phyloP scores from a whole-genome alignment of 2,797 vertebrate species.

The Crypturellus tataupa region DNA sequence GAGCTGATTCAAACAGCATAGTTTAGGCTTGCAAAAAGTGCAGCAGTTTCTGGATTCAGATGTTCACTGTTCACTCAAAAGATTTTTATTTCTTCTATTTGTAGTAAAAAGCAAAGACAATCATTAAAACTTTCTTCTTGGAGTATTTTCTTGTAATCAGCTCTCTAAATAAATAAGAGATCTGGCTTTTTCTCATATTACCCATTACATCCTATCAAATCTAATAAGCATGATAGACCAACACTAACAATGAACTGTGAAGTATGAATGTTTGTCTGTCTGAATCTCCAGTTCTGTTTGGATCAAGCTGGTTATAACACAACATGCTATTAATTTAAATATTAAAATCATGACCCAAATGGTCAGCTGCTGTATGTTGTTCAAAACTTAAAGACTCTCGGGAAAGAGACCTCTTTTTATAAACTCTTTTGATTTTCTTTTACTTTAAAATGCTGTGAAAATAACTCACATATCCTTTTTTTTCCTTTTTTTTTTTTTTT shows the following conservation, averaged over 20 bases:
- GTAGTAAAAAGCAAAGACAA: background rate
- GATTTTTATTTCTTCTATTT: background rate
- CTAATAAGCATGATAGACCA: background rate
- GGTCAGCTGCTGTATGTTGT: background rate
- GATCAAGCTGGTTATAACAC: background rate
- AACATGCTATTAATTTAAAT: background rate
- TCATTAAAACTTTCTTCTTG: background rate
- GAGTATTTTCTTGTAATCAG: background rate
- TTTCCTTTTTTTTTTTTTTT: rapidly evolving
- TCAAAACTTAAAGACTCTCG: background rate
- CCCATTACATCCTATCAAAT: background rate
- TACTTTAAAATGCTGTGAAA: slow-evolving; percentile 11
- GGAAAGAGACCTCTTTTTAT: background rate
- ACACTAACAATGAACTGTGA: background rate
- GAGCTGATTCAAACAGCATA: background rate
- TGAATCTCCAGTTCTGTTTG: rapidly evolving
- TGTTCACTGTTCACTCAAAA: background rate
- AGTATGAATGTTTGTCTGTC: background rate
- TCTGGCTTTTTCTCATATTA: background rate
- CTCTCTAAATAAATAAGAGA: background rate
- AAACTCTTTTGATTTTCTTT: background rate
- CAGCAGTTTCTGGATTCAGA: background rate
- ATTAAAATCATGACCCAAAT: background rate
- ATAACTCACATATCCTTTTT: background rate
- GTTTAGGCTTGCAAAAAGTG: background rate